These are phyloP conservation scores for Rhinichthys osculus DNA, from an alignment of 2,797 vertebrate genomes.

Conservation along the genomic window DNA sequence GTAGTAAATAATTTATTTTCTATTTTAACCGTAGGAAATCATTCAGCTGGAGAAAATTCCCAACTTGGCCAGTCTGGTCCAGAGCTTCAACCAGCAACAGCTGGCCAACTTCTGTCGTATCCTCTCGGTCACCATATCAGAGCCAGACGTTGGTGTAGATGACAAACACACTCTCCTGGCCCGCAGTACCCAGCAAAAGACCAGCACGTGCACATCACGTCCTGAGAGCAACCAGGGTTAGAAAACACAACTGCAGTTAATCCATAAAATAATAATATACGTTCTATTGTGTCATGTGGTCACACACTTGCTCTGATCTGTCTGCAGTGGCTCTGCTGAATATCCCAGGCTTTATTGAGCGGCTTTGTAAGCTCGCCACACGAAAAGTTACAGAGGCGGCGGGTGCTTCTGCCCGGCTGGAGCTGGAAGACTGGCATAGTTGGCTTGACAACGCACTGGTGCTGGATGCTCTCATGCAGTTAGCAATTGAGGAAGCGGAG, in stretches of 20 bases:
- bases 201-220: conserved; percentile 87
- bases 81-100: conserved; percentile 98
- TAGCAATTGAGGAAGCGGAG: conserved; percentile 93
- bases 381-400: conserved; percentile 94
- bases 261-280: background rate
- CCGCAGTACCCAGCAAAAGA: conserved; percentile 96
- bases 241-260: background rate
- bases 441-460: conserved; percentile 97
- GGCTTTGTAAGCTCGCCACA: conserved; percentile 94
- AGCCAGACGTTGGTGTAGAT: conserved; percentile 93
- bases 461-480: conserved; percentile 95
- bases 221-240: conserved; percentile 97
- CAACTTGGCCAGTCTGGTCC: conserved; percentile 90
- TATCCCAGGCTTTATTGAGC: conserved; percentile 96
- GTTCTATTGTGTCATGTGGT: background rate
- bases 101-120: conserved; percentile 99
- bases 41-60: conserved; percentile 97
- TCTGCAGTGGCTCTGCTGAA: conserved; percentile 89
- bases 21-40: conserved; percentile 84
- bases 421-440: conserved; percentile 97
- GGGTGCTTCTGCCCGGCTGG: conserved; percentile 90
- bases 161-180: conserved; percentile 98
- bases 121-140: conserved; percentile 96
- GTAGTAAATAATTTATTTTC: background rate
- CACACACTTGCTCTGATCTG: background rate